A percentile compares a stretch with the other conserved stretches of the same genome.
phyloP scores from a whole-genome alignment of 1,140 invertebrate genomes.

The Neodiprion pinetum region DNA sequence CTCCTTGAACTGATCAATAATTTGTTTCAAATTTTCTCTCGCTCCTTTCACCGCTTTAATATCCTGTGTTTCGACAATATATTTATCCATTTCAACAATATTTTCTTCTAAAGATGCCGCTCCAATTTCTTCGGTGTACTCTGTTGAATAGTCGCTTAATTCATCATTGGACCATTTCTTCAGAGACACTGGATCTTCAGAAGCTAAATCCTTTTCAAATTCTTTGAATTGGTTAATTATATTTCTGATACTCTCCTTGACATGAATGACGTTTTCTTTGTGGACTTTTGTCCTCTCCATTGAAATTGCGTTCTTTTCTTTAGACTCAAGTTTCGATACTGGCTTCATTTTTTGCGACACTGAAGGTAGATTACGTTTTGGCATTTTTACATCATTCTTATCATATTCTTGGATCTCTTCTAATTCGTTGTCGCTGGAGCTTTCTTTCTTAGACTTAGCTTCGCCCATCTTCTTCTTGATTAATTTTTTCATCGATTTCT shows the following conservation, averaged over 20 bases:
- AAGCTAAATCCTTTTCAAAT: slow-evolving; percentile 53
- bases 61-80: slow-evolving; percentile 20
- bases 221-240: slow-evolving; percentile 59
- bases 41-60: slow-evolving; percentile 36
- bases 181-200: slow-evolving; percentile 36
- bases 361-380: slow-evolving; percentile 5
- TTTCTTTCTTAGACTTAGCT: slow-evolving; percentile 37
- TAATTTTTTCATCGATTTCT: slow-evolving; percentile 52
- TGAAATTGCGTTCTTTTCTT: not conserved
- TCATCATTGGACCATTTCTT: slow-evolving; percentile 30
- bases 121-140: slow-evolving; percentile 26
- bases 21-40: slow-evolving; percentile 52
- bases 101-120: slow-evolving; percentile 27
- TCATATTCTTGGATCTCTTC: slow-evolving; percentile 19
- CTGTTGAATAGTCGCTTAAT: not conserved
- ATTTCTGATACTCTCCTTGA: slow-evolving; percentile 56
- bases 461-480: slow-evolving; percentile 54
- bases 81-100: slow-evolving; percentile 29
- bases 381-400: slow-evolving; percentile 3
- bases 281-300: not conserved
- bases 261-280: slow-evolving; percentile 29
- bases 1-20: slow-evolving; percentile 54
- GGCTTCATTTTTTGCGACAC: slow-evolving; percentile 14
- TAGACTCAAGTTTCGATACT: not conserved
- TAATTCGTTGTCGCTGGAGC: not conserved